Evolutionary conservation across 2,888 invertebrate species (phyloP), one percentile per base, ranked within the genome.

Genomic region (Drosophila diplacantha): DNA sequence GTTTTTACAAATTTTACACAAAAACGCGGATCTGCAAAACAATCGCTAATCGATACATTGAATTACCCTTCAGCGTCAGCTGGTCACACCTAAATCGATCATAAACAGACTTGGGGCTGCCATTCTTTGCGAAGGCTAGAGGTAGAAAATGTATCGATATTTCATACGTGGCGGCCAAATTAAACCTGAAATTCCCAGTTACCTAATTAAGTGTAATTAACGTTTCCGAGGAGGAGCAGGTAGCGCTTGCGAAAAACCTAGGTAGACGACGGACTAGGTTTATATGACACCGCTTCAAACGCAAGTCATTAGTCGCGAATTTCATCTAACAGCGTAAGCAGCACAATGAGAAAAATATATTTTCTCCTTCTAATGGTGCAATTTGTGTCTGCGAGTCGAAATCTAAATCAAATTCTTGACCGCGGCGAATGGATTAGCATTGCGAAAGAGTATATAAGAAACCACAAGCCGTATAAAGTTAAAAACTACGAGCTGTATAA

Each of bases 401-500:
- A 20, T 20, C 8, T 38, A 20, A 82, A 75, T 26, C 26, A 43
- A 14, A 55, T 83, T 37, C 7, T 29, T 1, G 73, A 38, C 31
- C 56, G 65, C 0, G 74, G 76, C 5, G 73, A 82, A 35, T 84
- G 80, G 74, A 53, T 74, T 18, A 72, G 49, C 16, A 18, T 75
- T 5, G 72, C 76, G 0, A 72, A 83, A 16, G 49, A 73, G 11
- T 54, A 74, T 24, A 66, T 80, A 9, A 59, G 46, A 3, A 73
- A 72, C 18, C 70, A 69, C 31, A 75, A 80, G 11, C 66, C 72
- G 0, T 74, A 73, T 43, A 61, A 47, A 16, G 69, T 67, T 0
- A 77, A 73, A 56, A 66, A 51, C 26, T 86, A 82, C 55, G 26
- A 29, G 11, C 74, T 83, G 0, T 86, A 76, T 32, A 63, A 8